phyloP scores from a whole-genome alignment of 2,113 vertebrate species.

The Willisornis vidua region DNA sequence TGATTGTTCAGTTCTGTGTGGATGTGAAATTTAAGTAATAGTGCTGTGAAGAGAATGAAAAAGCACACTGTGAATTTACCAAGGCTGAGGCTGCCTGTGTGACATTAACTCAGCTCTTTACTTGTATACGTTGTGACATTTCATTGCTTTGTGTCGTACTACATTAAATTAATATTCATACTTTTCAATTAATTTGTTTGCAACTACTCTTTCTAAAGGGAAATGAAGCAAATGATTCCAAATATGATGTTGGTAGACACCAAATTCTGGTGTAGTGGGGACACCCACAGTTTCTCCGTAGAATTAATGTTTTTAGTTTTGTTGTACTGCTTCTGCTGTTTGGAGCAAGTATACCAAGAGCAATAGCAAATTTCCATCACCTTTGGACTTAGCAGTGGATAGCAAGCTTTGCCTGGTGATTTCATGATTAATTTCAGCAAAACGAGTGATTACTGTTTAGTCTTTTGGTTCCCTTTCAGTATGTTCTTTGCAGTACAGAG shows the following conservation, averaged over 20 bases:
- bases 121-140: not conserved
- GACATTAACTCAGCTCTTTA: not conserved
- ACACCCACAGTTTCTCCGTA: not conserved
- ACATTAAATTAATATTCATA: not conserved
- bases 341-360: not conserved
- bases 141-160: not conserved
- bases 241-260: not conserved
- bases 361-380: not conserved
- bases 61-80: not conserved
- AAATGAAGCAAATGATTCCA: not conserved
- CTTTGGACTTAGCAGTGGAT: not conserved
- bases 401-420: not conserved
- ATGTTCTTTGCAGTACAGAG: not conserved
- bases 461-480: not conserved
- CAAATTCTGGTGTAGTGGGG: not conserved
- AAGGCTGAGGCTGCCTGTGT: not conserved
- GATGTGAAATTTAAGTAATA: not conserved
- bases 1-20: not conserved
- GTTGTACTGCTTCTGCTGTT: not conserved
- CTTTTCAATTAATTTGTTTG: not conserved
- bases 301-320: not conserved
- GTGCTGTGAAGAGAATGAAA: not conserved
- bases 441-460: not conserved
- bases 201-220: not conserved
- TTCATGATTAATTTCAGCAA: not conserved